Evolutionary conservation across 2,113 vertebrate species (phyloP), one percentile per base, ranked within the genome.

Genomic region (Syngnathus scovelli): DNA sequence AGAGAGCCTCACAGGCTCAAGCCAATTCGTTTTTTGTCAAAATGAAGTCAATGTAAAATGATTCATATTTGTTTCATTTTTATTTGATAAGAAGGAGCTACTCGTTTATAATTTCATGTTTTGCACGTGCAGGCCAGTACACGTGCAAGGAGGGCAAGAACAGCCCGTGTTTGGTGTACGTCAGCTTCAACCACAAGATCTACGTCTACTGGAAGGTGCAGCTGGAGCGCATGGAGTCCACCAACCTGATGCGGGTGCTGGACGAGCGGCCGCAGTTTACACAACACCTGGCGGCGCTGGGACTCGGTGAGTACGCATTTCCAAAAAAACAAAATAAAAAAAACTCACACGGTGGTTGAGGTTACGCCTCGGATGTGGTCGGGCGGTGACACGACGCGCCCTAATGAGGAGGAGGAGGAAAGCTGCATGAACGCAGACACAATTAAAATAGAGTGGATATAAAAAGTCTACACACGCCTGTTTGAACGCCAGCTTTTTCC

Each of bases 121-220:
- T 5, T 66, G 7, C 64, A n/a, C 69, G 15, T 43, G 6, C 83
- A 99, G 97, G 97, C 44, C 93, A 96, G 43, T 99, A 96, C 21
- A 94, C 96, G 3, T 98, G 96, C 75, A 96, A 96, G 86, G 94
- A 93, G 38, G 92, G 92, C 39, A 91, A 76, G 70, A 98, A 99
- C 78, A 95, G 93, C 78, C 96, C 97, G 23, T 99, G 96, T 69
- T 87, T 99, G 13, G 95, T 99, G 56, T 99, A 98, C 0, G 95
- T 98, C 68, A 96, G 95, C 41, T 99, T 99, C 90, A 98, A 85
- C 78, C 94, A 98, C 78, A 98, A 98, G 87, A 97, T 99, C 84
- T 94, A 95, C 39, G 92, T 99, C 67, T 99, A 99, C 86, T 99
- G 95, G 95, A 94, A 94, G 75, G 94, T 99, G 65, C 88, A 92